Evolutionary conservation across 2,113 vertebrate species (phyloP).

Genomic region (Pelusios castaneus): DNA sequence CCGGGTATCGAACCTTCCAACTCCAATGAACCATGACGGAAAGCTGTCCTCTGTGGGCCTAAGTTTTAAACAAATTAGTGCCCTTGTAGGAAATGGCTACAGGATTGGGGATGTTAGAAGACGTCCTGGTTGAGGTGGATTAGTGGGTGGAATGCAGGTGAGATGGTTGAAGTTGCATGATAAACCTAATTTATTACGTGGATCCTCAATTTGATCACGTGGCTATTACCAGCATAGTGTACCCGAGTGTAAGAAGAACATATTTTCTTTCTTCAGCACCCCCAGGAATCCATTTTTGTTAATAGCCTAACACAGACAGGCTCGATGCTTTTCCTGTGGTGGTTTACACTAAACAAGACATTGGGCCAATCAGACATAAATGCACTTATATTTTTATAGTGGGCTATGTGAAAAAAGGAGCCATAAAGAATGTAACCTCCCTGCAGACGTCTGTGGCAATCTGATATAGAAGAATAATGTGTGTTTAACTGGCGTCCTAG

Average conservation of each 20-base stretch:
- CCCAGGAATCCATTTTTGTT: slow-evolving; percentile 10
- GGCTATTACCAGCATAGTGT: slow-evolving; percentile 12
- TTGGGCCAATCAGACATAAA: slow-evolving; percentile 53
- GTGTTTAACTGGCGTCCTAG: slow-evolving; percentile 43
- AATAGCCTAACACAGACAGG: slow-evolving; percentile 29
- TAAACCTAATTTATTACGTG: slow-evolving; percentile 27
- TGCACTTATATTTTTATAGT: slow-evolving; percentile 50
- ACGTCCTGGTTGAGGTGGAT: slow-evolving; percentile 43
- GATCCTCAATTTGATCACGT: slow-evolving; percentile 28
- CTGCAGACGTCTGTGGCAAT: slow-evolving; percentile 10
- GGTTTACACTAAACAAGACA: neutral
- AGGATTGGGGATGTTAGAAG: slow-evolving; percentile 18
- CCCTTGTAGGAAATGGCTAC: neutral
- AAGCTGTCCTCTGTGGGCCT: neutral
- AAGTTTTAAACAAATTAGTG: neutral
- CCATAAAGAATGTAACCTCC: slow-evolving; percentile 58
- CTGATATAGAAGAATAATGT: slow-evolving; percentile 43
- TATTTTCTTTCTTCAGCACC: slow-evolving; percentile 23
- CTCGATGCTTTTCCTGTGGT: neutral
- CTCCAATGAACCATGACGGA: neutral
- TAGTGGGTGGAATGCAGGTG: slow-evolving; percentile 40
- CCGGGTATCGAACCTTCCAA: neutral
- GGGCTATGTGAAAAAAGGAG: slow-evolving; percentile 55
- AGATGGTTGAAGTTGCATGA: slow-evolving; percentile 9
- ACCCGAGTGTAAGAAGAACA: neutral